Conservation (phyloP, 2,113 vertebrate species). For the Condylura cristata region DNA sequence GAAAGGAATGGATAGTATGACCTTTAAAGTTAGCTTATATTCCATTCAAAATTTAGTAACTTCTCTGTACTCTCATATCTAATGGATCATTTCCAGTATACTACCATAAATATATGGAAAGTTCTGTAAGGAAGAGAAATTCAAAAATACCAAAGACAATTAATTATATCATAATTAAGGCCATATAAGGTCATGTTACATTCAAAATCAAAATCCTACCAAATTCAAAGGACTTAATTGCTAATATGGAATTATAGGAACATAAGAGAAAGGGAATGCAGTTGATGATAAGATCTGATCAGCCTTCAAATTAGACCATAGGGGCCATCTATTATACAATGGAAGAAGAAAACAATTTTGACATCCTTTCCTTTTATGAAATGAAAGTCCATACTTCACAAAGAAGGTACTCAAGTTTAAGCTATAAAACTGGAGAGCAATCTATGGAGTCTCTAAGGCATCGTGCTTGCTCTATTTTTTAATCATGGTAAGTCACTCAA, state of each 20-base stretch:
- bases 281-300: background rate
- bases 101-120: constrained; percentile 54
- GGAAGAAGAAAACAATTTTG: background rate
- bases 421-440: background rate
- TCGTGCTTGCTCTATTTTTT: background rate
- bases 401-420: background rate
- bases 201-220: background rate
- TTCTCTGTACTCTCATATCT: constrained; percentile 10
- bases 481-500: background rate
- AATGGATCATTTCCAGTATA: constrained; percentile 63
- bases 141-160: constrained; percentile 49
- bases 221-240: background rate
- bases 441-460: background rate
- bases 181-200: background rate
- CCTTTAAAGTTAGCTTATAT: constrained; percentile 16
- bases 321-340: background rate
- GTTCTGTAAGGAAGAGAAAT: constrained; percentile 70
- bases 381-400: background rate
- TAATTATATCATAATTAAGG: background rate
- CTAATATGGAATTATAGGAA: background rate
- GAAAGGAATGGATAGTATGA: background rate
- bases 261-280: background rate
- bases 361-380: background rate
- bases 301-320: background rate
- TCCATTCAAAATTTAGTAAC: constrained; percentile 8